A percentile compares a stretch with the other conserved stretches of the same genome.
phyloP scores from a whole-genome alignment of 2,888 invertebrate genomes.

The Sceliomorpha sp. region DNA sequence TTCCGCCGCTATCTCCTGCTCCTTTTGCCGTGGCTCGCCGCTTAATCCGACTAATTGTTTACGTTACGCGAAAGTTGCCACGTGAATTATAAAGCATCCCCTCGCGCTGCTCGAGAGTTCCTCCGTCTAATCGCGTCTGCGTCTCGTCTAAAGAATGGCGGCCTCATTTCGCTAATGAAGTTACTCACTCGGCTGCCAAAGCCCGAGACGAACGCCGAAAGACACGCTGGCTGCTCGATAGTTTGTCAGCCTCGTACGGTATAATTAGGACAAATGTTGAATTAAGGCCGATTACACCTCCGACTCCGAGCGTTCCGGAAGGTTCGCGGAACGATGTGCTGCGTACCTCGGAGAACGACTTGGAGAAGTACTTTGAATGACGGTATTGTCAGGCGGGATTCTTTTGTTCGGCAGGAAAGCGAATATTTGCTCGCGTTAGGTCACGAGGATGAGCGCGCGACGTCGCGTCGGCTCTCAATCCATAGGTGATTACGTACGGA shows the following conservation, averaged over 20 bases:
- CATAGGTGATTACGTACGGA: no score
- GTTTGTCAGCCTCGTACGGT: slow-evolving; percentile 22
- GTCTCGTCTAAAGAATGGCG: slow-evolving; percentile 65
- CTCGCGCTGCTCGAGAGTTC: slow-evolving; percentile 28
- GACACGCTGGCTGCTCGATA: slow-evolving; percentile 11
- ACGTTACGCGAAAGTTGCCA: slow-evolving; percentile 73
- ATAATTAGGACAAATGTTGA: slow-evolving; percentile 30
- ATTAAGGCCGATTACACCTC: slow-evolving; percentile 19
- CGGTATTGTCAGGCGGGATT: slow-evolving; percentile 36
- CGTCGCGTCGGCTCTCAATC: no score
- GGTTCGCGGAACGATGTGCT: no score
- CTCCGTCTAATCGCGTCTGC: slow-evolving; percentile 67
- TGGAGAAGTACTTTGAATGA: slow-evolving; percentile 26
- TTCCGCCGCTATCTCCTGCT: slow-evolving; percentile 28
- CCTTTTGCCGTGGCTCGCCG: slow-evolving; percentile 43
- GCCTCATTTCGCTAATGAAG: slow-evolving; percentile 72
- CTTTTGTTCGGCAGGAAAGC: no score
- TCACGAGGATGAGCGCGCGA: no score
- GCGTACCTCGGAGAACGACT: slow-evolving; percentile 21
- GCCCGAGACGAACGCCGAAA: slow-evolving; percentile 5
- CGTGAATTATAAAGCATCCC: slow-evolving; percentile 72
- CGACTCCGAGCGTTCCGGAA: not conserved
- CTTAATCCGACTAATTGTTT: slow-evolving; percentile 78
- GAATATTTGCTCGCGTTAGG: no score
- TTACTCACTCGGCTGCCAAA: slow-evolving; percentile 51